These are phyloP conservation scores for Chamaea fasciata DNA, from an alignment of 2,113 vertebrate species.

Conservation along the genomic window DNA sequence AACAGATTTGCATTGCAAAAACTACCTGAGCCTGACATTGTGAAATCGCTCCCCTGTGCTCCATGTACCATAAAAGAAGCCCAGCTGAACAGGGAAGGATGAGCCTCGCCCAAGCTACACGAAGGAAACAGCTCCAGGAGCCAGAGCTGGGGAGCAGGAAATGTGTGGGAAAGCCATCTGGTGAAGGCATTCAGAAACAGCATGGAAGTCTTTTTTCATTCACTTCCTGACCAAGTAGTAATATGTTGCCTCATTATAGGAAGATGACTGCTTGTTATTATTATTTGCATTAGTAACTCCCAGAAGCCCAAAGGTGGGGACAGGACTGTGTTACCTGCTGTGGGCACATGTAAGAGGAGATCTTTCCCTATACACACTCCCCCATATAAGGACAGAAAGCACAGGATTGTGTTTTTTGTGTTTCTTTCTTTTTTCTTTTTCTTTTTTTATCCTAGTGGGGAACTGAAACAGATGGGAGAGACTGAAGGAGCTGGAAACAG, in stretches of 20 bases:
- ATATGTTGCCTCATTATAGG: constrained; percentile 11
- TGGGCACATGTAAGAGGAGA: not conserved
- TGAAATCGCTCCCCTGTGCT: not conserved
- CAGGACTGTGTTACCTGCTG: not conserved
- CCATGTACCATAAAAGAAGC: not conserved
- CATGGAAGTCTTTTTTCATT: constrained; percentile 43
- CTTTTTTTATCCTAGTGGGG: not conserved
- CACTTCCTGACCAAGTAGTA: constrained; percentile 59
- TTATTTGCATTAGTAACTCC: not conserved
- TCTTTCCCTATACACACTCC: not conserved
- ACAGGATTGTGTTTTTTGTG: not conserved
- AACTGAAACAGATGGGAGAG: constrained; percentile 43
- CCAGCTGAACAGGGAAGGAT: not conserved
- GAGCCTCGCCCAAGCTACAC: not conserved
- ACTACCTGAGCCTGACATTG: constrained; percentile 11
- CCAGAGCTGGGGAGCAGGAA: constrained; percentile 41
- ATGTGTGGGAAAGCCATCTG: constrained; percentile 66
- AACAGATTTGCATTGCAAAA: constrained; percentile 21
- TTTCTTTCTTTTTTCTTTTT: not conserved
- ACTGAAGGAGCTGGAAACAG: constrained; percentile 22
- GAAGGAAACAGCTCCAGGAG: constrained; percentile 27
- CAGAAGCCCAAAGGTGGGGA: not conserved
- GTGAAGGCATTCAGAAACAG: constrained; percentile 22
- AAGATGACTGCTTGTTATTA: not conserved
- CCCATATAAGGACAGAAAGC: not conserved